Evolutionary conservation across 1,140 invertebrate genomes (phyloP), one percentile per base, ranked within the genome.

Genomic region (Drosophila seguyi): DNA sequence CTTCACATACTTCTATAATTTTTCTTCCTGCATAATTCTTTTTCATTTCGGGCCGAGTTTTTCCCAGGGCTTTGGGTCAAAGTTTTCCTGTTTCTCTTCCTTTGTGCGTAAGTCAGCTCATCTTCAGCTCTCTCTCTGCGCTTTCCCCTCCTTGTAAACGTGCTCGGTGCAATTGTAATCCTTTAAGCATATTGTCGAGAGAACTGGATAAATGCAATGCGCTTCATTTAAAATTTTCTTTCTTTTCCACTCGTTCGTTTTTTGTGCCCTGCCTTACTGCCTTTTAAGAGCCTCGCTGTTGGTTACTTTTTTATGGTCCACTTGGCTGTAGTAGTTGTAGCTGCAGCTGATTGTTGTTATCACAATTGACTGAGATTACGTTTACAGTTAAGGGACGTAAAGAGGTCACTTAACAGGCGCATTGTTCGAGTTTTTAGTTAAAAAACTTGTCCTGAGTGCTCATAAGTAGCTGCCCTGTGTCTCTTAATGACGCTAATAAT

Each of bases 161-260:
- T 34, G 68, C 60, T 75, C 69, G 63, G 42, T 83, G 75, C 80
- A 79, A 83, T 83, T 83, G 80, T 83, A 83, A 83, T 83, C 80
- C 80, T 83, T 83, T 83, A 83, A 83, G 80, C 75, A 75, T 79
- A 75, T 83, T 82, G 80, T 79, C 59, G 80, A 75, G 67, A 31
- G 68, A 59, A 72, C 68, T 72, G 73, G 62, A 78, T 67, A 78
- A 81, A 82, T 81, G 79, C 79, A 81, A 74, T 82, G 79, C 80
- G 80, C 80, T 83, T 83, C 80, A 83, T 83, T 83, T 83, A 83
- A 83, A 83, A 83, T 83, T 75, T 79, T 45, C 73, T 81, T 75
- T 76, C 74, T 67, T 81, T 67, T 62, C 50, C 66, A 53, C 38
- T 53, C 50, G 53, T 31, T 63, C 44, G 44, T 58, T 50, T 68